A percentile compares a stretch with the other conserved stretches of the same genome.
Conservation (phyloP, 1,140 invertebrate species). For the Ditylenchus dipsaci region DNA sequence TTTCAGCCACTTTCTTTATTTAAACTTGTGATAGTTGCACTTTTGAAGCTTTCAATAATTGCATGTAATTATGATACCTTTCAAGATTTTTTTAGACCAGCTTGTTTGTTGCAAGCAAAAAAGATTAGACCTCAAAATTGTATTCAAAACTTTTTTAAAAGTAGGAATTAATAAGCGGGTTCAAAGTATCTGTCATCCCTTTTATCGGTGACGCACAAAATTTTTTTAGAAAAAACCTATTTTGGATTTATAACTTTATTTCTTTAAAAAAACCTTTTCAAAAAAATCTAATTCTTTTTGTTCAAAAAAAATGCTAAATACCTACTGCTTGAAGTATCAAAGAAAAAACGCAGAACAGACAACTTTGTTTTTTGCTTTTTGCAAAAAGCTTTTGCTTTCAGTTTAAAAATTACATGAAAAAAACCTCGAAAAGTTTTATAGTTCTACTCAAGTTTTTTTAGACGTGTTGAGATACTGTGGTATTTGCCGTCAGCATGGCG, state of each 20-base stretch:
- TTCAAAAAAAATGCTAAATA: not conserved
- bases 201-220: too few species aligned
- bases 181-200: too few species aligned
- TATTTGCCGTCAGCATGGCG: conserved; percentile 52
- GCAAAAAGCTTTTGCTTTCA: not conserved
- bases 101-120: not conserved
- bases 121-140: not conserved
- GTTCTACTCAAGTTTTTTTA: too few species aligned
- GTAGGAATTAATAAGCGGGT: not conserved
- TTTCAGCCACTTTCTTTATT: not conserved
- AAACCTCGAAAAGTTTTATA: too few species aligned
- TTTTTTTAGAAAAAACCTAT: too few species aligned
- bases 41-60: not conserved
- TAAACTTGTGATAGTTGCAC: too few species aligned
- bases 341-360: too few species aligned
- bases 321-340: too few species aligned
- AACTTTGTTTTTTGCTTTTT: not conserved
- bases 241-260: too few species aligned
- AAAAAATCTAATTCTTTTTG: not conserved
- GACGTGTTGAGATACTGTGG: conserved; percentile 56
- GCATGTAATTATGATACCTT: not conserved
- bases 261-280: not conserved
- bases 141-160: not conserved
- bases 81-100: not conserved
- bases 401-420: too few species aligned